Evolutionary conservation across 1,140 invertebrate genomes (phyloP).

Genomic region (Pogonomyrmex barbatus): DNA sequence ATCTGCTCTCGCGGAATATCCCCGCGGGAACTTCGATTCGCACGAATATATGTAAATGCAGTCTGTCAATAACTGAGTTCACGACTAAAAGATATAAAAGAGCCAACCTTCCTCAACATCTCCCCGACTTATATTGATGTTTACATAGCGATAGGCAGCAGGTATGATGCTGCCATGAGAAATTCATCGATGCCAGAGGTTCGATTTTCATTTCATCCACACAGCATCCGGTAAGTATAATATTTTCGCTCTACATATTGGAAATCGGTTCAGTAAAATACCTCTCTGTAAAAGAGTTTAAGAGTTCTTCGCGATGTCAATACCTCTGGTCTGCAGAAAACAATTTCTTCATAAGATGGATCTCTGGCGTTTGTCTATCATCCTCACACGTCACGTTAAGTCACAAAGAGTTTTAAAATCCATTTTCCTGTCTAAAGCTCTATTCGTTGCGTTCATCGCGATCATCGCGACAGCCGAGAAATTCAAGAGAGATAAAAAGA

Average conservation of each 20-base stretch:
- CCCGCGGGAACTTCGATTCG: conserved; percentile 20
- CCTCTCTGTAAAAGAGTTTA: not conserved
- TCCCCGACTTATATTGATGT: conserved; percentile 46
- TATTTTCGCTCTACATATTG: conserved; percentile 55
- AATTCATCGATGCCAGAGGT: conserved; percentile 63
- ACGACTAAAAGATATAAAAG: conserved; percentile 51
- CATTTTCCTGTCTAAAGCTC: not conserved
- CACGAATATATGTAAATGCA: conserved; percentile 55
- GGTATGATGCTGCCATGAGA: conserved; percentile 30
- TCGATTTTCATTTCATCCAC: conserved; percentile 65
- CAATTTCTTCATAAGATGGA: not conserved
- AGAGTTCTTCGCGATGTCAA: not conserved
- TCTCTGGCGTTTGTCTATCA: not conserved
- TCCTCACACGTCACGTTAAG: not conserved
- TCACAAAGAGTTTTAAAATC: conserved; percentile 14
- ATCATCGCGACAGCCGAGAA: not conserved
- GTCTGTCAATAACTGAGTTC: conserved; percentile 63
- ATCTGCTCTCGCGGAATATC: not conserved
- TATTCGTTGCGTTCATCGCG: not conserved
- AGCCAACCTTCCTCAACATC: conserved; percentile 15
- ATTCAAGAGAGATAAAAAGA: not conserved
- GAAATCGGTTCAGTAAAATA: conserved; percentile 37
- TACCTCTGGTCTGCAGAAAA: not conserved
- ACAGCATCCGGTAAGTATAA: conserved; percentile 33
- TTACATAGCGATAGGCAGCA: conserved; percentile 25